Conservation (phyloP, 2,113 vertebrate species). For the Deroptyus accipitrinus region DNA sequence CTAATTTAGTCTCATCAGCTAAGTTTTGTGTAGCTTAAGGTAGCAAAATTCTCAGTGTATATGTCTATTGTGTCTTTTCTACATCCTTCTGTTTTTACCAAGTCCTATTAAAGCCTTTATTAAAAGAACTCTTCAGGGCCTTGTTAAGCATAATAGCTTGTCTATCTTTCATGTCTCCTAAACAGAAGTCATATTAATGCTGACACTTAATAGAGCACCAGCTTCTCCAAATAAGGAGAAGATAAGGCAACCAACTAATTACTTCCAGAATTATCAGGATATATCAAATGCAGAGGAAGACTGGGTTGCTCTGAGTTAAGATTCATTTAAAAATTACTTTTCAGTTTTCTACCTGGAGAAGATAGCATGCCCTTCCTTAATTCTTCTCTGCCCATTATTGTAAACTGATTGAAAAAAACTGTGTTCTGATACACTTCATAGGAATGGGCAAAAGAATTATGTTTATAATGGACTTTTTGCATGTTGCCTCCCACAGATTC, state of each 20-base stretch:
- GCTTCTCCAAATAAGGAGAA: background rate
- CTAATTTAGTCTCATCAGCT: background rate
- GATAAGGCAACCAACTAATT: background rate
- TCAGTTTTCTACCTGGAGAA: background rate
- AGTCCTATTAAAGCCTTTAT: background rate
- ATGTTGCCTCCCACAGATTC: conserved; percentile 7
- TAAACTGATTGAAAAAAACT: background rate
- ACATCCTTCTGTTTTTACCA: background rate
- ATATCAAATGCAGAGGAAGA: background rate
- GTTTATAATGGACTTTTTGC: background rate
- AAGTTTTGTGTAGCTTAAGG: background rate
- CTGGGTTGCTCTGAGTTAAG: background rate
- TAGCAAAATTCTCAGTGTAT: background rate
- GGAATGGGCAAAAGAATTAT: background rate
- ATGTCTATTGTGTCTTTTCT: background rate
- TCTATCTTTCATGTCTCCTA: background rate
- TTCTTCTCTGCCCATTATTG: background rate
- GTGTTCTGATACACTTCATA: background rate
- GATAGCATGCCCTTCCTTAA: background rate
- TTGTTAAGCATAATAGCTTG: background rate
- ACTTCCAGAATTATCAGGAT: background rate
- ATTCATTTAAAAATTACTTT: background rate
- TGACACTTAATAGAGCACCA: background rate
- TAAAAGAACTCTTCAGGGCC: background rate
- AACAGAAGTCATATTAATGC: background rate